Conservation (phyloP, 2,888 invertebrate genomes). For the Drosophila testacea region DNA sequence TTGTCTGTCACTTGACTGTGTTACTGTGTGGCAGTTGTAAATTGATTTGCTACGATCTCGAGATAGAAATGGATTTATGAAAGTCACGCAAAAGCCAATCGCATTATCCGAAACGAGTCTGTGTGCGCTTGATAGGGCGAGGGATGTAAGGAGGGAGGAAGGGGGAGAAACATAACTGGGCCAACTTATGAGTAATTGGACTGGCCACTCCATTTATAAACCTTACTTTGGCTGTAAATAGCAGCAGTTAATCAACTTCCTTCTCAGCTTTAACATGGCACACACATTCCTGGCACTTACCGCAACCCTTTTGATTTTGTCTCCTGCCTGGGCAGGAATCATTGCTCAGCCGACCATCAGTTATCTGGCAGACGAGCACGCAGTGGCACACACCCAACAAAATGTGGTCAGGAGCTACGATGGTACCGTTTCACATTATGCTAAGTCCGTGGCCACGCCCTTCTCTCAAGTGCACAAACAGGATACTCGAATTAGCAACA, state of each 20-base stretch:
- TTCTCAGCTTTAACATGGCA: slow-evolving; percentile 75
- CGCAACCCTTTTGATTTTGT: slow-evolving; percentile 84
- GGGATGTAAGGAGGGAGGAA: too few relatives aligned
- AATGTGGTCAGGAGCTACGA: slow-evolving; percentile 87
- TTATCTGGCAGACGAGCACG: slow-evolving; percentile 64
- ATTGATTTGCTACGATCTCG: slow-evolving; percentile 74
- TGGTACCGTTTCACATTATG: slow-evolving; percentile 86
- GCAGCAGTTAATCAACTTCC: slow-evolving; percentile 68
- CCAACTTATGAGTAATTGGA: slow-evolving; percentile 51
- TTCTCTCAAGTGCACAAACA: slow-evolving; percentile 87
- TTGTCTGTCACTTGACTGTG: slow-evolving; percentile 54
- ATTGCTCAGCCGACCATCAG: slow-evolving; percentile 77
- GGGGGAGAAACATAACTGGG: slow-evolving; percentile 35
- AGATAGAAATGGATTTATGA: slow-evolving; percentile 76
- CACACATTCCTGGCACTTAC: slow-evolving; percentile 87
- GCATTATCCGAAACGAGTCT: slow-evolving; percentile 40
- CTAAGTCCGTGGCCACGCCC: slow-evolving; percentile 87
- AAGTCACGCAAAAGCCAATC: slow-evolving; percentile 71
- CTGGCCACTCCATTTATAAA: slow-evolving; percentile 60
- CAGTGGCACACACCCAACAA: slow-evolving; percentile 86
- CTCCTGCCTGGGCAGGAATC: slow-evolving; percentile 88
- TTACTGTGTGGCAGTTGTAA: slow-evolving; percentile 45
- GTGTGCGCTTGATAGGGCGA: not conserved
- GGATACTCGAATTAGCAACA: slow-evolving; percentile 87
- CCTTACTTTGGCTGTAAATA: slow-evolving; percentile 12